These are phyloP conservation scores for Steatornis caripensis DNA, from an alignment of 2,113 vertebrate genomes.

Conservation along the genomic window DNA sequence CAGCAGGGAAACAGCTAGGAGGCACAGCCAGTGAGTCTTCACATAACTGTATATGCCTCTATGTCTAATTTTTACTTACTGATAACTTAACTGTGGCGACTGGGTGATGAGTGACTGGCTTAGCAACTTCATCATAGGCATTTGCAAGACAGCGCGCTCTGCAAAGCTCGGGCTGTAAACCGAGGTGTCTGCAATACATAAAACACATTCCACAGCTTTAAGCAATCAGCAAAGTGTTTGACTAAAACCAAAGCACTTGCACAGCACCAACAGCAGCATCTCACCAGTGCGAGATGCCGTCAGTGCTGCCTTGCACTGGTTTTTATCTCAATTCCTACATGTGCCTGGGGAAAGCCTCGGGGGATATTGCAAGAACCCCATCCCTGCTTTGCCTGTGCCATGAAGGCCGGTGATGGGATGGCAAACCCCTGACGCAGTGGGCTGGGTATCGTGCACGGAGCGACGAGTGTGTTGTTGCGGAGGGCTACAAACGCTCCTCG, in stretches of 20 bases:
- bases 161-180: not conserved
- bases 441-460: accelerated
- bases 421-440: not conserved
- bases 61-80: not conserved
- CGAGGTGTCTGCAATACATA: accelerated
- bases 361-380: accelerated
- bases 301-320: not conserved
- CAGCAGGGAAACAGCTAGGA: not conserved
- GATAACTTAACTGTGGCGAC: not conserved
- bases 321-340: accelerated
- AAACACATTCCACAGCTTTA: accelerated
- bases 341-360: not conserved
- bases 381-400: not conserved
- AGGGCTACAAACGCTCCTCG: not conserved
- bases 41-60: accelerated
- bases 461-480: not conserved
- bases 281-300: accelerated
- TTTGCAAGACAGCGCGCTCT: accelerated
- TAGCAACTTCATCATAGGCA: not conserved
- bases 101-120: not conserved
- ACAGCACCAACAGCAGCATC: accelerated
- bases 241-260: not conserved
- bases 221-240: not conserved
- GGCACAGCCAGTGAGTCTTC: not conserved
- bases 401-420: not conserved